These are phyloP conservation scores for Lithobates sylvaticus DNA, from an alignment of 2,797 vertebrate genomes.

Conservation along the genomic window DNA sequence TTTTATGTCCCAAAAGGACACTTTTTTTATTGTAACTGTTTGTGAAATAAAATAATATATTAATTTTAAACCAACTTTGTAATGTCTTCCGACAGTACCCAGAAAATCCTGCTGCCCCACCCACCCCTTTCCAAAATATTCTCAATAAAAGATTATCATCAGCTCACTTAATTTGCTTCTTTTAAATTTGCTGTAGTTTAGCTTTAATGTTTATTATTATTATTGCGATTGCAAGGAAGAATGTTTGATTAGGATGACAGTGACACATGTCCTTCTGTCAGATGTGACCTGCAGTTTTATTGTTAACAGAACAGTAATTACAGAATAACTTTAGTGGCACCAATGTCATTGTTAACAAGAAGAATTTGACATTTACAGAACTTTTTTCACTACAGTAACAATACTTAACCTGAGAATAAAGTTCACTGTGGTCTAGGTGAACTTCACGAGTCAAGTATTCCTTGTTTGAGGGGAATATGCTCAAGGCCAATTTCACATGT, in stretches of 20 bases:
- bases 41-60: too few relatives aligned
- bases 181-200: too few relatives aligned
- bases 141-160: too few relatives aligned
- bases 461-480: conserved; percentile 11
- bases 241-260: background rate
- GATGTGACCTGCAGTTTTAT: conserved; percentile 4
- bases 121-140: too few relatives aligned
- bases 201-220: background rate
- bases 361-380: conserved; percentile 5
- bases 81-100: too few relatives aligned
- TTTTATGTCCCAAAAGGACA: too few relatives aligned
- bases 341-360: background rate
- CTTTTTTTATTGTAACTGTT: too few relatives aligned
- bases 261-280: background rate
- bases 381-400: background rate
- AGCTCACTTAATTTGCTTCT: too few relatives aligned
- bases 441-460: background rate
- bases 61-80: too few relatives aligned
- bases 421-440: background rate
- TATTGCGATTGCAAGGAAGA: background rate
- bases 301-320: background rate
- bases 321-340: background rate
- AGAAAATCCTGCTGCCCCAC: too few relatives aligned
- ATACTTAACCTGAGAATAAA: background rate
- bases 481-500: background rate